Conservation (phyloP, 2,888 invertebrate species). For the Idaea straminata region DNA sequence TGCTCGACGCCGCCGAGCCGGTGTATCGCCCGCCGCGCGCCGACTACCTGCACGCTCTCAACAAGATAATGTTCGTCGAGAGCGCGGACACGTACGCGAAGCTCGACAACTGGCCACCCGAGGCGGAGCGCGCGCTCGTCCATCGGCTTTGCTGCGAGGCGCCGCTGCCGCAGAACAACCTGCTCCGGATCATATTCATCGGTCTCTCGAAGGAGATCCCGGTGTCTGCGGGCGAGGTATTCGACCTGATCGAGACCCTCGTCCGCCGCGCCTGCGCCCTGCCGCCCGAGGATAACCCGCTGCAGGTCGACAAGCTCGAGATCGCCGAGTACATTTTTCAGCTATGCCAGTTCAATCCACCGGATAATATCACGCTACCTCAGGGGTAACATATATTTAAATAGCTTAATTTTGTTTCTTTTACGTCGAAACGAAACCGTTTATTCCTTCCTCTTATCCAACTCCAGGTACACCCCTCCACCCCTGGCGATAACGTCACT, state of each 20-base stretch:
- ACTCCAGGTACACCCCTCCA: conserved; percentile 86
- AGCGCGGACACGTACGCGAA: conserved; percentile 90
- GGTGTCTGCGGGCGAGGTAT: conserved; percentile 88
- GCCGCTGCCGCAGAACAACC: conserved; percentile 91
- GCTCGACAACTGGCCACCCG: conserved; percentile 94
- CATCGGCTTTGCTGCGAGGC: conserved; percentile 92
- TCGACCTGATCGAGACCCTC: conserved; percentile 92
- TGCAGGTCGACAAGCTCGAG: conserved; percentile 89
- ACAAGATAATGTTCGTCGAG: conserved; percentile 90
- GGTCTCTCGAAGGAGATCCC: conserved; percentile 91
- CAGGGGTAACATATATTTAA: conserved; percentile 78
- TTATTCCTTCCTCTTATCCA: too few species aligned
- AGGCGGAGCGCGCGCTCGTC: conserved; percentile 89
- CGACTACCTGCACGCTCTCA: conserved; percentile 88
- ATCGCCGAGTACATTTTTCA: conserved; percentile 94
- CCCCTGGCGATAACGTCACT: conserved; percentile 93
- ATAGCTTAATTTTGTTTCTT: background rate
- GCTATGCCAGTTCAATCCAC: conserved; percentile 94
- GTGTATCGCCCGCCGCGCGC: conserved; percentile 85
- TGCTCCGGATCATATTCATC: conserved; percentile 90
- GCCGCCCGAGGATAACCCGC: conserved; percentile 85
- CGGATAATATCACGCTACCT: conserved; percentile 94
- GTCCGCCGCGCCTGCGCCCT: conserved; percentile 91
- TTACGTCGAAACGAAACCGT: conserved; percentile 1
- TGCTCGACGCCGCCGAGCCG: conserved; percentile 89